Evolutionary conservation across 2,888 invertebrate genomes (phyloP).

Genomic region (Nasonia oneida): DNA sequence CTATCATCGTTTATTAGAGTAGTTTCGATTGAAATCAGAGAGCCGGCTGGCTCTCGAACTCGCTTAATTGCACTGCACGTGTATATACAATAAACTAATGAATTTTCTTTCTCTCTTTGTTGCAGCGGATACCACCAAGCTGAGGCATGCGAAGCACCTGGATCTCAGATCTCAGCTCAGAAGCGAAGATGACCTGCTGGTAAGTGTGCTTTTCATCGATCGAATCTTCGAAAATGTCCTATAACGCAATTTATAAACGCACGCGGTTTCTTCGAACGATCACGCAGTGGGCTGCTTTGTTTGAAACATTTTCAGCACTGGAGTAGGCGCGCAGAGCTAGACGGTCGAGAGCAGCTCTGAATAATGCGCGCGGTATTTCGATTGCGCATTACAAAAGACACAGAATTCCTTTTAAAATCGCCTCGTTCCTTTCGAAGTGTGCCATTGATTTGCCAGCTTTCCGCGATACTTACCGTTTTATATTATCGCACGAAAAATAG

Average conservation of each 20-base stretch:
- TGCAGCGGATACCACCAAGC: slow-evolving; percentile 73
- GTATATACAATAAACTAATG: not conserved
- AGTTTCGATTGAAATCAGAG: too few relatives aligned
- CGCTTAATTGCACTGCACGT: not conserved
- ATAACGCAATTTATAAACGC: too few relatives aligned
- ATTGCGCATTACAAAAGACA: not conserved
- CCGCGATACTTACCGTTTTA: too few relatives aligned
- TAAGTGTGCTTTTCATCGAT: not conserved
- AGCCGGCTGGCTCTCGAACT: too few relatives aligned
- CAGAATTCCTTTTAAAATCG: slow-evolving; percentile 15
- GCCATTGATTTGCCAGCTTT: not conserved
- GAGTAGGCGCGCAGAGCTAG: not conserved
- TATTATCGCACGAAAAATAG: too few relatives aligned
- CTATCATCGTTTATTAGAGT: too few relatives aligned
- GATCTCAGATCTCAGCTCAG: slow-evolving; percentile 70
- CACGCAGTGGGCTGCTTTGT: not conserved
- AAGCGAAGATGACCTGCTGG: slow-evolving; percentile 61
- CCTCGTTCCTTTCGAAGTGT: not conserved
- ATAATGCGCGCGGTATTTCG: not conserved
- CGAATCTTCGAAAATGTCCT: too few relatives aligned
- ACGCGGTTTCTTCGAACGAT: too few relatives aligned
- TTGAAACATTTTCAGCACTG: not conserved
- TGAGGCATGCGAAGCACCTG: slow-evolving; percentile 77
- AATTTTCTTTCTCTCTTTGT: slow-evolving; percentile 64
- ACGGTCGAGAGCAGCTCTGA: too few relatives aligned